Evolutionary conservation across 2,113 vertebrate genomes (phyloP), one percentile per base, ranked within the genome.

Genomic region (Circaetus cinerascens): DNA sequence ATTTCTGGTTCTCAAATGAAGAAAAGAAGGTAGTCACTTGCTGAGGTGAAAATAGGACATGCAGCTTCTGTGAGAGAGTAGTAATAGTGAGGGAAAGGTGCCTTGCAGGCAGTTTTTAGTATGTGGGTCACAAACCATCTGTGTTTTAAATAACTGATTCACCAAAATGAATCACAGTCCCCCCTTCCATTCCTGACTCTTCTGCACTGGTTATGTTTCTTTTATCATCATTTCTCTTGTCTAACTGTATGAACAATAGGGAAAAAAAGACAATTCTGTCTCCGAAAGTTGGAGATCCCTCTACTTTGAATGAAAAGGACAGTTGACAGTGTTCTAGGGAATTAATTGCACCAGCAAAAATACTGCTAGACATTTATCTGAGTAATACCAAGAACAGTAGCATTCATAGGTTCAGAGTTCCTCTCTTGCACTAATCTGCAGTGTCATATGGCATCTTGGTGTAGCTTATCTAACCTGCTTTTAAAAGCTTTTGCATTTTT

Each of bases 241-340:
- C 10, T 25, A 38, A 43, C 11, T 55, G 3, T 36, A 8, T 36
- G 36, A 79, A 48, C 8, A 60, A 18, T 1, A 22, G 26, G 11
- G 1, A 1, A 8, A 11, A 26, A 69, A 60, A 36, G 11, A 26
- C 7, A 0, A 5, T 57, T 72, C 27, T 72, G 10, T 30, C 25
- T 68, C 40, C 21, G 27, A 21, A 77, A 30, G 48, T 9, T 69
- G 34, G 10, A 43, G 13, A n/a, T 23, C 11, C 10, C 17, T 62
- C 16, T 86, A 10, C 43, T 53, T 34, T n/a, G 45, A 66, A 45
- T 86, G 22, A 26, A 57, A 64, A 90, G 6, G 32, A 22, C 36
- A 69, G 11, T 3, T 77, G 46, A 18, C 18, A 40, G 8, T 45
- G 20, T 34, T 68, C 10, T 12, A 46, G n/a, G 8, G 11, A 77